Conservation (phyloP, 1,140 invertebrate species). For the Mizuhopecten yessoensis region DNA sequence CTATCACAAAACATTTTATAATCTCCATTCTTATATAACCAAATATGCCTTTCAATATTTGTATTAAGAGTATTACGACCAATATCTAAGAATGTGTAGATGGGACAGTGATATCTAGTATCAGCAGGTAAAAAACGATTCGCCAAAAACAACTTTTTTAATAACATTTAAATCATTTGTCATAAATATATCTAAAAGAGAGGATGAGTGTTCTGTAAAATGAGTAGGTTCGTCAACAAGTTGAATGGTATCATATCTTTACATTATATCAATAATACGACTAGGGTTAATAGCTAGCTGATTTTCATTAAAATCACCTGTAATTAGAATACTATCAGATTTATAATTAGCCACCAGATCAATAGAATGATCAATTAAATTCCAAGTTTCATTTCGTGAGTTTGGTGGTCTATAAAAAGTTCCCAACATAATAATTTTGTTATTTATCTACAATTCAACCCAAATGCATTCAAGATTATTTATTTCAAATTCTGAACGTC, state of each 20-base stretch:
- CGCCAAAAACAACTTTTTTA: constrained; percentile 1
- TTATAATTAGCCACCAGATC: background rate
- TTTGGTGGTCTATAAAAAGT: constrained; percentile 46
- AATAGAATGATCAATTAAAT: constrained; percentile 32
- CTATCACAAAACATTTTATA: too few relatives aligned
- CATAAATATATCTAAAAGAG: background rate
- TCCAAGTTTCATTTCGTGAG: background rate
- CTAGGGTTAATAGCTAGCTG: background rate
- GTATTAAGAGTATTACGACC: too few relatives aligned
- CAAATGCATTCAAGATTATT: constrained; percentile 49
- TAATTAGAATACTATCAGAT: constrained; percentile 50
- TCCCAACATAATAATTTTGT: constrained; percentile 15
- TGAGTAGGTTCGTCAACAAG: background rate
- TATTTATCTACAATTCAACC: constrained; percentile 19
- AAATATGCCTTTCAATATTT: too few relatives aligned
- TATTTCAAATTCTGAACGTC: constrained; percentile 44
- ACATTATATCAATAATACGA: background rate
- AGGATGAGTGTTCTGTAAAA: background rate
- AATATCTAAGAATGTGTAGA: too few relatives aligned
- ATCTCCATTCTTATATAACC: too few relatives aligned
- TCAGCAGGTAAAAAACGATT: constrained; percentile 42
- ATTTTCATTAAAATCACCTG: constrained; percentile 51
- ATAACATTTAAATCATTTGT: constrained; percentile 29
- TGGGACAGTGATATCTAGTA: constrained; percentile 49
- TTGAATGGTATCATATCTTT: background rate